phyloP scores from a whole-genome alignment of 2,888 invertebrate species.

The Nebria salina region DNA sequence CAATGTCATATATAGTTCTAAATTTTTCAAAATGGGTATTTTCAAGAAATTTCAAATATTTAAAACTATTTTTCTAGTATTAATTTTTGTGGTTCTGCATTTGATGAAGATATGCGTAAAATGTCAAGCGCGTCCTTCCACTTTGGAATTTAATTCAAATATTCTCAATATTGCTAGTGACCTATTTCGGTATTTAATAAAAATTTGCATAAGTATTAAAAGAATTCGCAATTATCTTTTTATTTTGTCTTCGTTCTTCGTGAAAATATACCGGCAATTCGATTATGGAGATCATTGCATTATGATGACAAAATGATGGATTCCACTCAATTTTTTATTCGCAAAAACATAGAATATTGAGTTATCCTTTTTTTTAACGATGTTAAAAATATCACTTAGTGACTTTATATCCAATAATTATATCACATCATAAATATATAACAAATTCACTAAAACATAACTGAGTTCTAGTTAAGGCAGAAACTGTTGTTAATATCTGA shows the following conservation, averaged over 20 bases:
- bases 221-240: slow-evolving; percentile 31
- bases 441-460: too few relatives aligned
- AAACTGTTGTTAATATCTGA: too few relatives aligned
- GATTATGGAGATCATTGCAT: background rate
- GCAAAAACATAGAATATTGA: background rate
- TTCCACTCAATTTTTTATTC: background rate
- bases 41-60: too few relatives aligned
- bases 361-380: background rate
- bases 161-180: slow-evolving; percentile 22
- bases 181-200: slow-evolving; percentile 30
- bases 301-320: background rate
- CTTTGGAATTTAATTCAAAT: slow-evolving; percentile 36
- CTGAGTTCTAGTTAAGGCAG: too few relatives aligned
- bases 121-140: background rate
- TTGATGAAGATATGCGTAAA: background rate
- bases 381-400: background rate
- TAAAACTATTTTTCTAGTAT: too few relatives aligned
- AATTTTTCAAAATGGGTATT: too few relatives aligned
- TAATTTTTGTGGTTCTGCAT: background rate
- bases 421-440: too few relatives aligned
- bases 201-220: slow-evolving; percentile 39
- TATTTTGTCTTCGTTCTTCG: background rate
- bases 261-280: background rate
- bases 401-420: too few relatives aligned
- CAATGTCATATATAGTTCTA: background rate